A percentile compares a stretch with the other conserved stretches of the same genome.
These are phyloP conservation scores for Erethizon dorsatum DNA, from an alignment of 2,797 vertebrate genomes.

Conservation along the genomic window DNA sequence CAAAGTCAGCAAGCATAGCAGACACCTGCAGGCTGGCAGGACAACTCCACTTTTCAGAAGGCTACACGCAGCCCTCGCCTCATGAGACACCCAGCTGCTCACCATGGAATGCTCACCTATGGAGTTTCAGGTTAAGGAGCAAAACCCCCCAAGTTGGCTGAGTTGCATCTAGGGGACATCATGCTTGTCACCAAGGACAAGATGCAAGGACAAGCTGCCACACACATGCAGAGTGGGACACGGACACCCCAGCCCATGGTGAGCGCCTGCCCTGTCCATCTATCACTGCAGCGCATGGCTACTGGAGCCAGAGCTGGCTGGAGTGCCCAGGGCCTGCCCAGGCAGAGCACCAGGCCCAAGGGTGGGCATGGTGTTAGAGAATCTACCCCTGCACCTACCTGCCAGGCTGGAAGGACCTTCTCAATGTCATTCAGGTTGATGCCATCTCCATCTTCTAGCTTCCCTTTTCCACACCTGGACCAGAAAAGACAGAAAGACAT, in stretches of 20 bases:
- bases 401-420: constrained; percentile 96
- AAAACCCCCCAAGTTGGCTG: not conserved
- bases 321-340: not conserved
- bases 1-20: not conserved
- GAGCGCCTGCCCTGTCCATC: not conserved
- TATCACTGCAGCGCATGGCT: rapidly evolving
- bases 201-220: not conserved
- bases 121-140: not conserved
- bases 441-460: constrained; percentile 94
- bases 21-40: not conserved
- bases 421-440: constrained; percentile 98
- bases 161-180: not conserved
- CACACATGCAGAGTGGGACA: not conserved
- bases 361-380: rapidly evolving
- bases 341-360: not conserved
- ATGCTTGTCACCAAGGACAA: not conserved
- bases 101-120: rapidly evolving
- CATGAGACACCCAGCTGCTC: not conserved
- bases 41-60: not conserved
- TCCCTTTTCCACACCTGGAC: constrained; percentile 95
- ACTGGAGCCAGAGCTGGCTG: not conserved
- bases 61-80: not conserved
- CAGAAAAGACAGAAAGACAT: constrained; percentile 76
- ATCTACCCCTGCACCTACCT: constrained; percentile 90
- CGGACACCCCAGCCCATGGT: not conserved